Conservation (phyloP, 2,888 invertebrate genomes). For the Yponomeuta cagnagella region DNA sequence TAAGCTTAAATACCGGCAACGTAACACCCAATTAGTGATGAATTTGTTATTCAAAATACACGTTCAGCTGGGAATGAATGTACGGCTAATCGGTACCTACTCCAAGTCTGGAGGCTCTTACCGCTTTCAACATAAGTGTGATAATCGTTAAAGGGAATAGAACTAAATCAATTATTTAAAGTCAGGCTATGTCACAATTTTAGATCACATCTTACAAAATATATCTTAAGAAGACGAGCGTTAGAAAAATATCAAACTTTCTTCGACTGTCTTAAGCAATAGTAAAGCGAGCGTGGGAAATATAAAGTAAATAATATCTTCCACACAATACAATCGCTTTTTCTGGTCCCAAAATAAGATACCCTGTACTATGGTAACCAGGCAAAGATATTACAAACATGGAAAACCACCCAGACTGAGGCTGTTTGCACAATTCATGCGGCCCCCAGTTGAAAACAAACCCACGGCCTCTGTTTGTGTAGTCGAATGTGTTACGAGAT, state of each 20-base stretch:
- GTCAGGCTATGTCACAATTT: neutral
- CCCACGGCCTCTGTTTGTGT: too few species aligned
- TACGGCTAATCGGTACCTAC: conserved; percentile 28
- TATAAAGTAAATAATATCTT: too few species aligned
- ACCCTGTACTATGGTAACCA: too few species aligned
- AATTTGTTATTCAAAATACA: conserved; percentile 46
- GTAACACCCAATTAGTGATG: conserved; percentile 54
- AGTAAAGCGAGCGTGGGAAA: neutral
- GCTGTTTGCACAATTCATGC: too few species aligned
- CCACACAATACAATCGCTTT: too few species aligned
- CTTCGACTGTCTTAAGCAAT: neutral
- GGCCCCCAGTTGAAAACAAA: too few species aligned
- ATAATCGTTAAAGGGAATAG: neutral
- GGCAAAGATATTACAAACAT: too few species aligned
- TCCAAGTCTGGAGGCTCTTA: neutral
- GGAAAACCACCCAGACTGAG: too few species aligned
- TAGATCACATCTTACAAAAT: neutral
- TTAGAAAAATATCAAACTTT: neutral
- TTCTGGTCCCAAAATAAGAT: too few species aligned
- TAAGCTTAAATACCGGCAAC: conserved; percentile 38
- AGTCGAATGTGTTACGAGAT: too few species aligned
- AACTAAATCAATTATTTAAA: neutral
- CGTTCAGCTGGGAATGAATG: conserved; percentile 21
- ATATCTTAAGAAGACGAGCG: neutral
- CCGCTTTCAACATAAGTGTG: neutral